These are phyloP conservation scores for Blomia tropicalis DNA, from an alignment of 2,888 invertebrate genomes.

Conservation along the genomic window DNA sequence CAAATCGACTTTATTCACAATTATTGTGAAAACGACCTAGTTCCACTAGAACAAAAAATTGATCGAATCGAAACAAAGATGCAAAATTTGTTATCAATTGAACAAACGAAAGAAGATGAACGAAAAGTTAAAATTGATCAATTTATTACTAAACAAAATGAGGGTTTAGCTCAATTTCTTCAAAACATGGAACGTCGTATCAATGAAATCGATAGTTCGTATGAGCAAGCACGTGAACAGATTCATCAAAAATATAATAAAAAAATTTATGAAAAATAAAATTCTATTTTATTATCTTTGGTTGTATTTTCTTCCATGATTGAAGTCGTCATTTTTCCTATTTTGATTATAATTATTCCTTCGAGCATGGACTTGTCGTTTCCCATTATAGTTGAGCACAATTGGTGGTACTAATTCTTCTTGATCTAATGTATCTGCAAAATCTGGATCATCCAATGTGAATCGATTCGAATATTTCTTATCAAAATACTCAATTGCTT, in stretches of 20 bases:
- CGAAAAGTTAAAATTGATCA: not conserved
- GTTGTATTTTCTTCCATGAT: not conserved
- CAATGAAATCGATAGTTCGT: constrained; percentile 11
- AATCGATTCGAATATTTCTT: not conserved
- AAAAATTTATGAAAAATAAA: not conserved
- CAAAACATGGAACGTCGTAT: not conserved
- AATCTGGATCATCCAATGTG: not conserved
- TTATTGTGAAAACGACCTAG: constrained; percentile 23
- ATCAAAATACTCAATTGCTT: constrained; percentile 2
- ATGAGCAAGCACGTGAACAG: not conserved
- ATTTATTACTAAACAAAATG: constrained; percentile 7
- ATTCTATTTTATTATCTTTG: not conserved
- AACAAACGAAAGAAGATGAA: not conserved
- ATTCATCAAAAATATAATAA: constrained; percentile 2
- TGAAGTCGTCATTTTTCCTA: not conserved
- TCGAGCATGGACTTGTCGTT: not conserved
- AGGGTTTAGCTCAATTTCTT: not conserved
- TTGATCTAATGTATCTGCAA: not conserved
- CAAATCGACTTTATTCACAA: constrained; percentile 16
- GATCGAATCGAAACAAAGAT: not conserved
- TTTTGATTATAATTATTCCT: not conserved
- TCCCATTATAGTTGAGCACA: constrained; percentile 3
- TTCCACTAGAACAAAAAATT: not conserved
- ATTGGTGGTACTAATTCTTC: not conserved
- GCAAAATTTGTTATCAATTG: not conserved